Conservation (phyloP, 2,113 vertebrate genomes). For the Xiphophorus hellerii region DNA sequence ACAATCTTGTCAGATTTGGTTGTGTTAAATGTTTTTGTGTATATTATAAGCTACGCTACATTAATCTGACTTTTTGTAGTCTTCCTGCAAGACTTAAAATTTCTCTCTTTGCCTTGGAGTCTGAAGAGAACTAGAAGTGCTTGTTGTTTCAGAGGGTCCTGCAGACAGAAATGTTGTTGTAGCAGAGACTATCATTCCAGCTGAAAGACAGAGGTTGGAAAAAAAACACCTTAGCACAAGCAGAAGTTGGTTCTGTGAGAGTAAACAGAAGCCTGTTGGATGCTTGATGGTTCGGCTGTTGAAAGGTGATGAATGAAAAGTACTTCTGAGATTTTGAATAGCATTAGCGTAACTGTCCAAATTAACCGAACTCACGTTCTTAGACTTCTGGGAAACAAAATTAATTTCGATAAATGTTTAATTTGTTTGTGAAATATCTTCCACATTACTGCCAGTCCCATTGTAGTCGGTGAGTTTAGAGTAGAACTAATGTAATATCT, state of each 20-base stretch:
- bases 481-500: too few relatives aligned
- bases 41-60: too few relatives aligned
- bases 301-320: background rate
- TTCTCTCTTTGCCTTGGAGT: background rate
- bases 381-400: background rate
- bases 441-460: too few relatives aligned
- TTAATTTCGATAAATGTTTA: background rate
- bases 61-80: background rate
- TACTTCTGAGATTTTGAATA: background rate
- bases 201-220: background rate
- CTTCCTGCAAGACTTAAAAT: background rate
- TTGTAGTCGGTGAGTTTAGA: too few relatives aligned
- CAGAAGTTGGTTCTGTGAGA: background rate
- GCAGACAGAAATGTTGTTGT: background rate
- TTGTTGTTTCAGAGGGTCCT: background rate
- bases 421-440: background rate
- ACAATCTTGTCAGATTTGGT: background rate
- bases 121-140: background rate
- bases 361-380: background rate
- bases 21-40: too few relatives aligned
- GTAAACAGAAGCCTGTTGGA: background rate
- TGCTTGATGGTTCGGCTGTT: too few relatives aligned
- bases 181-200: too few relatives aligned
- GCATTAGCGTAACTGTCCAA: background rate
- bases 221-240: background rate